These are phyloP conservation scores for Osmerus eperlanus DNA, from an alignment of 2,113 vertebrate species.

Conservation along the genomic window DNA sequence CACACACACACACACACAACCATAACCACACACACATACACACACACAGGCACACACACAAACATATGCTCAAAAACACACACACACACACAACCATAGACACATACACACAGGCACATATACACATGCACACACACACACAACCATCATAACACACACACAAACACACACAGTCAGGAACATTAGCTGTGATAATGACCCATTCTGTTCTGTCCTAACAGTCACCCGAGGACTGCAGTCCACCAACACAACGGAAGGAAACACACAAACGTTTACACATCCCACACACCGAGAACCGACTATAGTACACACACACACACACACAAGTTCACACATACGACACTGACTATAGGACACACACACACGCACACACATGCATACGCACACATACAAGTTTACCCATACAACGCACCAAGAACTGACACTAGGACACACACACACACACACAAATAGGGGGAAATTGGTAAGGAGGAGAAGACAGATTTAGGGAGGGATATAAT, in stretches of 20 bases:
- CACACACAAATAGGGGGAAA: background rate
- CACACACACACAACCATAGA: background rate
- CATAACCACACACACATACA: background rate
- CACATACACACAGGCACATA: background rate
- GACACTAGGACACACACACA: background rate
- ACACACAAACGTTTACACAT: background rate
- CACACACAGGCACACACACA: background rate
- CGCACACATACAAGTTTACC: no score
- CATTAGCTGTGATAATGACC: no score
- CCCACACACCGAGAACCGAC: background rate
- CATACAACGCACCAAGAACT: no score
- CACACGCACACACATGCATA: background rate
- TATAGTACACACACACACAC: background rate
- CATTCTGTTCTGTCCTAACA: no score
- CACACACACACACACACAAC: conserved; percentile 1
- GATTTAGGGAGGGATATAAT: background rate
- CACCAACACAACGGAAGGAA: no score
- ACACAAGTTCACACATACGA: background rate
- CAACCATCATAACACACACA: no score
- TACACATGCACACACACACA: background rate
- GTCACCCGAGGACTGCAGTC: no score
- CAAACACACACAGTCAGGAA: no score
- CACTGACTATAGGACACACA: background rate
- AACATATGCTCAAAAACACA: background rate
- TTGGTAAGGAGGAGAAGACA: background rate